These are phyloP conservation scores for Microcebus ravelobensis DNA, from an alignment of 2,113 vertebrate species.

Conservation along the genomic window DNA sequence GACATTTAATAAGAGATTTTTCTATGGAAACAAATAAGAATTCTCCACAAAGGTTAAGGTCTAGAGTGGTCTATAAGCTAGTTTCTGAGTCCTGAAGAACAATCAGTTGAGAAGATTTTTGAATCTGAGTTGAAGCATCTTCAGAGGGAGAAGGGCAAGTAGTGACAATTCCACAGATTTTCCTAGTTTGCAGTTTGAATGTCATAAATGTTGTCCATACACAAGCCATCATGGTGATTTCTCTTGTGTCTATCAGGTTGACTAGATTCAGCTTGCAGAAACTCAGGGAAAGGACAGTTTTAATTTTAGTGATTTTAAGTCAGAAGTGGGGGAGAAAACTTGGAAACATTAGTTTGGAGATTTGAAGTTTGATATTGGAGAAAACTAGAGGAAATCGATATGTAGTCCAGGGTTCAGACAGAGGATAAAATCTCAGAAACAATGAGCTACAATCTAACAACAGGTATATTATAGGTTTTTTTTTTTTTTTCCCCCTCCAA, in stretches of 20 bases:
- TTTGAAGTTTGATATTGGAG: background rate
- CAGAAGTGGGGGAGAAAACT: background rate
- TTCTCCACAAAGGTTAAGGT: background rate
- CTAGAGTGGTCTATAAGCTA: background rate
- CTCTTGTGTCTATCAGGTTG: background rate
- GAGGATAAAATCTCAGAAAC: background rate
- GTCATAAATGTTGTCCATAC: background rate
- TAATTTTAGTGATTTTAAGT: background rate
- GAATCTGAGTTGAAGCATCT: background rate
- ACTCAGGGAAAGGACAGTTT: background rate
- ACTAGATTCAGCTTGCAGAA: background rate
- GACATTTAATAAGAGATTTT: background rate
- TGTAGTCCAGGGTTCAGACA: background rate
- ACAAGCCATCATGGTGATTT: background rate
- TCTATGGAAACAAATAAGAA: background rate
- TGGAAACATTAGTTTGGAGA: background rate
- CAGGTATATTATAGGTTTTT: background rate
- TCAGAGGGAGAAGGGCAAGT: background rate
- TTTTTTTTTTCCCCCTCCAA: background rate
- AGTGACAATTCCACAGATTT: background rate
- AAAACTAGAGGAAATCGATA: background rate
- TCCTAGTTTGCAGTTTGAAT: background rate
- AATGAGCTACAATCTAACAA: background rate
- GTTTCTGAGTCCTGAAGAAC: background rate
- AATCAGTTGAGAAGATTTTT: background rate